Evolutionary conservation across 2,888 invertebrate genomes (phyloP).

Genomic region (Ganaspis brasiliensis): DNA sequence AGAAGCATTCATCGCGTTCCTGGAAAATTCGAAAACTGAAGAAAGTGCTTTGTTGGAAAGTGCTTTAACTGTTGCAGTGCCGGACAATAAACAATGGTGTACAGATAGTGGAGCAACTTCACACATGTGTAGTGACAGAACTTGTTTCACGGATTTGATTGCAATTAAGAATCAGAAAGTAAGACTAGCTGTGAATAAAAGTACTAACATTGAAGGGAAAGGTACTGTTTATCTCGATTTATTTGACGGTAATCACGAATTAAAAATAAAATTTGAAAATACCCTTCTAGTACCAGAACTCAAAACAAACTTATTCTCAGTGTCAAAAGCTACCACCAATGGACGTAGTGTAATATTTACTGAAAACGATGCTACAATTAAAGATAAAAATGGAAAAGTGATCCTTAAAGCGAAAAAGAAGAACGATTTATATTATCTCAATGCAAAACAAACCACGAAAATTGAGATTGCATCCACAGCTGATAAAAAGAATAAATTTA

Average conservation of each 20-base stretch:
- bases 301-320: constrained; percentile 63
- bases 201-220: constrained; percentile 48
- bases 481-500: background rate
- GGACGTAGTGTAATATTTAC: constrained; percentile 58
- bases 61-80: too few relatives aligned
- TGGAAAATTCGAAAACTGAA: background rate
- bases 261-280: constrained; percentile 52
- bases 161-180: constrained; percentile 46
- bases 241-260: constrained; percentile 30
- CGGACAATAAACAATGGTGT: constrained; percentile 48
- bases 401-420: constrained; percentile 1
- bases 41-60: too few relatives aligned
- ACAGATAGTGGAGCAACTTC: constrained; percentile 55
- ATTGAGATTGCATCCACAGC: constrained; percentile 32
- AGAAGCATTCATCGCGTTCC: background rate
- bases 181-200: constrained; percentile 46
- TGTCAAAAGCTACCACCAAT: constrained; percentile 61
- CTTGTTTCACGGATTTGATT: constrained; percentile 40
- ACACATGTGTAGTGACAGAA: constrained; percentile 50
- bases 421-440: background rate
- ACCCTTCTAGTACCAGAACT: constrained; percentile 63
- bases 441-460: background rate
- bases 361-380: constrained; percentile 56
- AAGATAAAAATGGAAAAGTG: constrained; percentile 47
- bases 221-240: constrained; percentile 48